Percentiles rank a stretch among this genome's conserved stretches.
These are phyloP conservation scores for Hypotaenidia philippensis DNA, from an alignment of 2,797 vertebrate species.

Conservation along the genomic window DNA sequence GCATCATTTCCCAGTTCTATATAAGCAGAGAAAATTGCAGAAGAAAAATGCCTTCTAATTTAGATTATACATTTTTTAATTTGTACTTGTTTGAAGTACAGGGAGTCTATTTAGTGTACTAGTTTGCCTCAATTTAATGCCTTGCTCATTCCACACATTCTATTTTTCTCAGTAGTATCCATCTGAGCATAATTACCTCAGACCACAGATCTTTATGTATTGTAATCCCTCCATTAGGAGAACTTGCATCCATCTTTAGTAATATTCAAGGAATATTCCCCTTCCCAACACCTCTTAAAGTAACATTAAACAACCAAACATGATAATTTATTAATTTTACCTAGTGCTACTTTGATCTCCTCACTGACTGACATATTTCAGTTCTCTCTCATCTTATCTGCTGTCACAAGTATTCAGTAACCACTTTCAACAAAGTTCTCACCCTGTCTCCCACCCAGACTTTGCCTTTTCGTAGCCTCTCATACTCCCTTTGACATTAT, in stretches of 20 bases:
- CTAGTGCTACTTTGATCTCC: not conserved
- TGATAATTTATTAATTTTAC: not conserved
- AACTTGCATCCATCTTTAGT: not conserved
- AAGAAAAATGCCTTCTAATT: not conserved
- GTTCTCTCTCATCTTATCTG: not conserved
- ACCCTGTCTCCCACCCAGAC: not conserved
- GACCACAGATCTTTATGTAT: not conserved
- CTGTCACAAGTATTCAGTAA: not conserved
- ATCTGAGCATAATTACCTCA: not conserved
- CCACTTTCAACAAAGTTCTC: not conserved
- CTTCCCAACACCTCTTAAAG: not conserved
- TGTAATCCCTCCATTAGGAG: not conserved
- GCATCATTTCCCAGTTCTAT: not conserved
- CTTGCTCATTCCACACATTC: not conserved
- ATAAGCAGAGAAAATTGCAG: not conserved
- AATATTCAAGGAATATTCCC: not conserved
- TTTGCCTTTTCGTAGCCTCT: not conserved
- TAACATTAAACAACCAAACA: not conserved
- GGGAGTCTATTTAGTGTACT: not conserved
- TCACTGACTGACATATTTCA: not conserved
- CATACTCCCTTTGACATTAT: not conserved
- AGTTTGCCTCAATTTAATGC: not conserved
- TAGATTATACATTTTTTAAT: not conserved
- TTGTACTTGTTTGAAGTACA: not conserved
- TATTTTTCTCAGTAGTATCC: not conserved